phyloP scores from a whole-genome alignment of 2,113 vertebrate genomes.

The Sardina pilchardus region DNA sequence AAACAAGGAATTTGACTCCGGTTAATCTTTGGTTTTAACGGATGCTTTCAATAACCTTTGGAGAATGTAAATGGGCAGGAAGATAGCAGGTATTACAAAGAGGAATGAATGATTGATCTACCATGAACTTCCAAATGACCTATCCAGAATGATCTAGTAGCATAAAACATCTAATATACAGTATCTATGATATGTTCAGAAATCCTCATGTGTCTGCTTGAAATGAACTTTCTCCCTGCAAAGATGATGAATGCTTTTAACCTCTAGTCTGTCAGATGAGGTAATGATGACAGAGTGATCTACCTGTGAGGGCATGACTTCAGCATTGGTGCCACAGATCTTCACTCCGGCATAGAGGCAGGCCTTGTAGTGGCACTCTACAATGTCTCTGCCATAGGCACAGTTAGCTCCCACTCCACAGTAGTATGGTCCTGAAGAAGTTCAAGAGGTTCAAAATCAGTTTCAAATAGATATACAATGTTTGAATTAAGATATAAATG shows the following conservation, averaged over 20 bases:
- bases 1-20: too few species aligned
- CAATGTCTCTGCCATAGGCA: conserved; percentile 79
- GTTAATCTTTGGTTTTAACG: too few species aligned
- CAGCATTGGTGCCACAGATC: conserved; percentile 76
- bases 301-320: conserved; percentile 83
- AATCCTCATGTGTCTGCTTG: too few species aligned
- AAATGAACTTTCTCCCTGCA: background rate
- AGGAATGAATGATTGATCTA: background rate
- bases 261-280: background rate
- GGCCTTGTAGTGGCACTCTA: conserved; percentile 81
- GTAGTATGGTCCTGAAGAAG: conserved; percentile 81
- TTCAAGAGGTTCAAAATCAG: background rate
- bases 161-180: too few species aligned
- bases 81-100: background rate
- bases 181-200: too few species aligned
- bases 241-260: background rate
- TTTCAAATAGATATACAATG: background rate
- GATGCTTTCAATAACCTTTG: background rate
- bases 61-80: background rate
- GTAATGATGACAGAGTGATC: background rate
- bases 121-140: background rate
- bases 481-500: background rate
- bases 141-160: too few species aligned
- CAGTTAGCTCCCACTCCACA: conserved; percentile 82
- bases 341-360: conserved; percentile 78